Base-by-base conservation (phyloP, 2,888 invertebrate genomes). In the Spilosoma lubricipeda region DNA sequence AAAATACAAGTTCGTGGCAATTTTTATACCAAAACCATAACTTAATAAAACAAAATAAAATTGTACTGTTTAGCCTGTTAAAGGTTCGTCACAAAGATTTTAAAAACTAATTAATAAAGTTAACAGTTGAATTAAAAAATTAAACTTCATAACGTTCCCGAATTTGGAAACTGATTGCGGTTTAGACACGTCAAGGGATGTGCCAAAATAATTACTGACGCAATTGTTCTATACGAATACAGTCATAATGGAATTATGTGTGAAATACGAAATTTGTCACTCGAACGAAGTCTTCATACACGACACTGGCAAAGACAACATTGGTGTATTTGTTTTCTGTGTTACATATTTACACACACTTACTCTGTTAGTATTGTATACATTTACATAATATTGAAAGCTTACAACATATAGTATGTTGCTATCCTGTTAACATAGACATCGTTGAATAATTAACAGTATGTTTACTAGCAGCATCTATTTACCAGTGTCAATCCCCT, bases 271-370 rank as follows among this genome's bases (percentile, higher is more conserved):
- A 70, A 70, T 70, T 70, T 63, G 30, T 42, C 63, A 63, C 23
- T 63, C 70, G 42, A 70, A 70, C 18, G 42, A 67, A 70, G 42
- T 70, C 27, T 63, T 42, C 30, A 59, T 30, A 23, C 36, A 30
- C 63, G 20, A 30, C 42, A 27, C 39, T 70, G 70, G n/a, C 63
- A 63, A 56, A 56, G 18, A 39, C 70, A 59, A 42, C 42, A 70
- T 63, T 45, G 30, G 67, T 63, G 30, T 70, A 45, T 70, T 59
- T 63, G 36, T 65, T 63, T 71, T 71, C 65, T 65, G 56, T 39
- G 56, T 69, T 7, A 69, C 39, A 39, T 70, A 64, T 70, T 42
- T 56, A 70, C 64, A 63, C 42, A 70, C 70, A 30, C 30, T 70
- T 33, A 45, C 56, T 59, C 36, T n/a, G n/a, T 52, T 59, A 27